Base-by-base conservation (phyloP, 2,797 vertebrate genomes). In the Leptatherina wallacei region DNA sequence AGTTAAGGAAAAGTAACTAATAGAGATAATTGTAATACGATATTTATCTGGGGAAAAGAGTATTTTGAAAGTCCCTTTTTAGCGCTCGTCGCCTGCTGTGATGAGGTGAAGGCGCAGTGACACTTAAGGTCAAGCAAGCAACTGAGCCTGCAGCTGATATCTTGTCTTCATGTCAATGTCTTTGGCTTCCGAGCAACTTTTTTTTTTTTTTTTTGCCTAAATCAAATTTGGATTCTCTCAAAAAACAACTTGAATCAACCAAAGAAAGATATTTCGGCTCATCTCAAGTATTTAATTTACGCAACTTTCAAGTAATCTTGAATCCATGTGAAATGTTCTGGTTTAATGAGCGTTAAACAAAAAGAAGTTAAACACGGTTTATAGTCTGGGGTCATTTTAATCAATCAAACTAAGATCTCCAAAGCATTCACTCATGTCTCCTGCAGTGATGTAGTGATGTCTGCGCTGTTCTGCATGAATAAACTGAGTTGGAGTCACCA, bases 111-210 rank as follows among this genome's bases (percentile, higher is more conserved):
- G 18, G 29, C 44, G 33, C 62, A 22, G 2, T 49, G 63, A 65
- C 13, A 52, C 3, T 12, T 29, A 33, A 67, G 66, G 69, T 78
- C 69, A 83, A 60, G 32, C 61, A 73, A 18, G 63, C 66, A 56
- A 33, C 77, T 65, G 67, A 61, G 44, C 54, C 54, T 60, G 80
- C 7, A 57, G 52, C 32, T 67, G 32, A 66, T 62, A 30, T 67
- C 52, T n/a, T 0, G 58, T 58, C 20, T 22, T 24, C 36, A 61
- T 57, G 6, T 12, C 61, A 13, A 14, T 40, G 62, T 76, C 38
- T 75, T 18, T 56, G 42, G 8, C 29, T 74, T 44, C 20, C 9
- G 3, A 12, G 20, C 35, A 38, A 24, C 24, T 36, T 56, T 18
- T 27, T 27, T 27, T 27, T 27, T 1, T 13, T 27, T 27, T 27